phyloP scores from a whole-genome alignment of 2,113 vertebrate species.

The Aptenodytes forsteri region DNA sequence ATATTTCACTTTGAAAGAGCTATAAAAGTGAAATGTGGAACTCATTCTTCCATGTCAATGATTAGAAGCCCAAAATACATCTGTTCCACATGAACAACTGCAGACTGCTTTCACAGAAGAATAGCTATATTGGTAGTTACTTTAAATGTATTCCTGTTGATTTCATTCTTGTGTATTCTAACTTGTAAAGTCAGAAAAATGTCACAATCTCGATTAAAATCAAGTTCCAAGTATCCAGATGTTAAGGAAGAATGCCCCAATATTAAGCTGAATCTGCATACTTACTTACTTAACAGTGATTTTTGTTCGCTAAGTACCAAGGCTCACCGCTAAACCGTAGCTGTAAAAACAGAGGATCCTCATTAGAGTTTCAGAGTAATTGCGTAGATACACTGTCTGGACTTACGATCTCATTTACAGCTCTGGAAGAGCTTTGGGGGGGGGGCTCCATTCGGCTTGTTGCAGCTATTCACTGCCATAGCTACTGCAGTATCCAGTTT shows the following conservation, averaged over 20 bases:
- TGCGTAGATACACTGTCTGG: neutral
- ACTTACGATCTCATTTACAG: neutral
- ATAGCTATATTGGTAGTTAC: neutral
- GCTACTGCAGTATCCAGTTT: neutral
- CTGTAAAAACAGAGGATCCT: neutral
- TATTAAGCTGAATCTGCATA: neutral
- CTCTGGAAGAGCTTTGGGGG: neutral
- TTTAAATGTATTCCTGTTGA: neutral
- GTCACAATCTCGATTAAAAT: neutral
- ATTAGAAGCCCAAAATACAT: slow-evolving; percentile 58
- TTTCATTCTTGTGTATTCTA: neutral
- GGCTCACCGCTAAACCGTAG: neutral
- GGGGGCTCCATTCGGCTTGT: neutral
- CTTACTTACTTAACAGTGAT: neutral
- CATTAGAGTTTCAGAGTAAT: neutral
- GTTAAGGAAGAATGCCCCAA: neutral
- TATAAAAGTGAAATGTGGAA: slow-evolving; percentile 68
- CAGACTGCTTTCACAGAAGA: slow-evolving; percentile 65
- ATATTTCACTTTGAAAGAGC: slow-evolving; percentile 43
- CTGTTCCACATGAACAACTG: slow-evolving; percentile 57
- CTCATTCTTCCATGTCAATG: slow-evolving; percentile 66
- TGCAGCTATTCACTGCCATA: rapidly evolving
- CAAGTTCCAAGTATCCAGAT: neutral
- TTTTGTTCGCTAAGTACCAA: neutral
- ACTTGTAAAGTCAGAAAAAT: neutral